Conservation (phyloP, 2,113 vertebrate species). For the Calyptomena viridis region DNA sequence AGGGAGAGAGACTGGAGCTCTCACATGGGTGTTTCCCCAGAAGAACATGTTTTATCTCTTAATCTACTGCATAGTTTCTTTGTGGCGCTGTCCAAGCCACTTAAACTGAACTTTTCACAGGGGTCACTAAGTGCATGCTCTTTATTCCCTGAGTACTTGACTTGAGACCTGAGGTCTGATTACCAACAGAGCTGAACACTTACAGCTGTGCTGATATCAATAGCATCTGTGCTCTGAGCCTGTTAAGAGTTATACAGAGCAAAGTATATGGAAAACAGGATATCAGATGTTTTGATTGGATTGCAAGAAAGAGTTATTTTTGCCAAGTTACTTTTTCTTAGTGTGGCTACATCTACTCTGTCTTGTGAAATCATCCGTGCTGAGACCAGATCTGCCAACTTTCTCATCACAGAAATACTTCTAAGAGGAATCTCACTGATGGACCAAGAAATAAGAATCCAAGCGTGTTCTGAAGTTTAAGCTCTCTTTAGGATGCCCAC, state of each 20-base stretch:
- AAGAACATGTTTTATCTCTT: not conserved
- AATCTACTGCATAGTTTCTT: not conserved
- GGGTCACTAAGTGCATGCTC: not conserved
- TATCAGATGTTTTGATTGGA: not conserved
- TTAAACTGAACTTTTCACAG: not conserved
- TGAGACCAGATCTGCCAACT: not conserved
- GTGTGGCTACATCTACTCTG: not conserved
- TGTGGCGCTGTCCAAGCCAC: not conserved
- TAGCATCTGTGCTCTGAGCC: not conserved
- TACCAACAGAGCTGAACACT: not conserved
- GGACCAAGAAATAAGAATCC: not conserved
- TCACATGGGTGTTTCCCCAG: not conserved
- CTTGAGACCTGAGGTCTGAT: not conserved
- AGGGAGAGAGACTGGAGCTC: not conserved
- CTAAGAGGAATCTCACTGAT: not conserved
- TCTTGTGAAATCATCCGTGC: not conserved
- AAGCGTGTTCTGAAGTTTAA: not conserved
- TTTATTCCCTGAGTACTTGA: not conserved
- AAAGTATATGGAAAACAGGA: not conserved
- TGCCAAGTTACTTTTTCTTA: not conserved
- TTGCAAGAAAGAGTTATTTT: not conserved
- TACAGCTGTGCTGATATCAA: not conserved
- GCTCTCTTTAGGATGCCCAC: not conserved
- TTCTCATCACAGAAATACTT: not conserved
- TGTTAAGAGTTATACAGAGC: not conserved